phyloP scores from a whole-genome alignment of 2,113 vertebrate genomes.

The Ochotona princeps region DNA sequence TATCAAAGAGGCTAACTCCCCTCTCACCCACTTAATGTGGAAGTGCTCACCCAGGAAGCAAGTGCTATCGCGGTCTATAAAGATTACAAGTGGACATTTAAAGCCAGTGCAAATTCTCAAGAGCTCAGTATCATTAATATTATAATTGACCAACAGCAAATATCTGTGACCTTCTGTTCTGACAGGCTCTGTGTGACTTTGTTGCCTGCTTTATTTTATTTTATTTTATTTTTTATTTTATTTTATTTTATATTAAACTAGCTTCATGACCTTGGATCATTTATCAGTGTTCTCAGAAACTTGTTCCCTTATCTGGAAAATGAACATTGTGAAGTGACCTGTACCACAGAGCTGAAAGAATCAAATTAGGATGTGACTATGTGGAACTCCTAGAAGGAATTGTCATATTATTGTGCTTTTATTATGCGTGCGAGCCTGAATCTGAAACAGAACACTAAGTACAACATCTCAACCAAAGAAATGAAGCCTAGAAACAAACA shows the following conservation, averaged over 20 bases:
- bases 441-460: background rate
- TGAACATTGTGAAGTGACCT: background rate
- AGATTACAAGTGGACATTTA: background rate
- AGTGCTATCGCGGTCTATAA: background rate
- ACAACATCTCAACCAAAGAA: background rate
- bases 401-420: background rate
- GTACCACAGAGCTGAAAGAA: background rate
- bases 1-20: background rate
- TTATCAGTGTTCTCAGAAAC: background rate
- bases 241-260: background rate
- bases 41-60: background rate
- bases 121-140: background rate
- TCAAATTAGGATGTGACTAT: background rate
- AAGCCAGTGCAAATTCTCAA: background rate
- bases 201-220: too few species aligned
- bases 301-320: conserved; percentile 23
- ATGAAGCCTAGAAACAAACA: background rate
- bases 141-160: conserved; percentile 25
- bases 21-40: background rate
- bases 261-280: background rate
- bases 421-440: background rate
- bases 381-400: background rate
- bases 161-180: background rate
- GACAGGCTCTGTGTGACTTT: background rate
- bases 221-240: too few species aligned